Evolutionary conservation across 2,888 invertebrate genomes (phyloP), one percentile per base, ranked within the genome.

Genomic region (Ischnura elegans): DNA sequence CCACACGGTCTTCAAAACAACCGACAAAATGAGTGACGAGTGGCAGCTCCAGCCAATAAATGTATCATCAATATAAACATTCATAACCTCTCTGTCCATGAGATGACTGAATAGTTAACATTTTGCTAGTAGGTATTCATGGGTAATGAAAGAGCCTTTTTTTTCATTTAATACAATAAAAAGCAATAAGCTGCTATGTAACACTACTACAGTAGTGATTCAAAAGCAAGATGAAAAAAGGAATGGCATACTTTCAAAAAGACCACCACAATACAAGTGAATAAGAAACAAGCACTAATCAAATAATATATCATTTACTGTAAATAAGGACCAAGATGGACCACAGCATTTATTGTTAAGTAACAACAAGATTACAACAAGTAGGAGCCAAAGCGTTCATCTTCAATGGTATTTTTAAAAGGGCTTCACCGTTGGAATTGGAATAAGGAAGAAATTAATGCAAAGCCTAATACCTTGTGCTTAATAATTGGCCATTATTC

Each of bases 301-400:
- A 90, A 90, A 90, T n/a, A 90, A 61, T 46, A 66, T 42, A 43
- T 76, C 29, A 90, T 43, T 90, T 90, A 90, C 55, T 90, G 90
- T 90, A 90, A 90, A 90, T 90, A 55, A 90, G 90, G 90, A 90
- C 90, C 90, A 90, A 66, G 61, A 90, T 90, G 90, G 90, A 66
- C 90, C 90, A 90, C 90, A 90, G 90, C 90, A 55, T 90, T 90
- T 90, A 90, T 90, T 90, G 90, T 90, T 76, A 66, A 90, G 90
- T 90, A 90, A 90, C 90, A 90, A 90, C 90, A 90, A 90, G 90
- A 90, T 61, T 90, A 90, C 90, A 90, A 90, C 90, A 90, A 90
- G 90, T 90, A 90, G 90, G 90, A 90, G 90, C 90, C 90, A 90
- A 90, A 90, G 90, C 90, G 61, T 90, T 90, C 43, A 61, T 90